Evolutionary conservation across 2,888 invertebrate species (phyloP), one percentile per base, ranked within the genome.

Genomic region (Drosophila kambysellisi): DNA sequence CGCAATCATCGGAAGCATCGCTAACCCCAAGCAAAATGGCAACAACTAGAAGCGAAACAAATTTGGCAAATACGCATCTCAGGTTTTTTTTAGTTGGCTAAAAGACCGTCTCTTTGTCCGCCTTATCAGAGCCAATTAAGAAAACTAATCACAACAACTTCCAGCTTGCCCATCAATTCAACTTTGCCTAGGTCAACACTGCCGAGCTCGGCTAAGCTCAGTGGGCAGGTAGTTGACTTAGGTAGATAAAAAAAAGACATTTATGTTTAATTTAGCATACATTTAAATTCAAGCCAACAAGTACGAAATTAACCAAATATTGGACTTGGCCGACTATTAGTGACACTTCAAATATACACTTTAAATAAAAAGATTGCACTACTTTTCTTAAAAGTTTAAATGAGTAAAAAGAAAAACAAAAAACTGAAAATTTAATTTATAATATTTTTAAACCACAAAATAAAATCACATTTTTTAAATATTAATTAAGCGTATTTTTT

Each of bases 181-280:
- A 37, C 79, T 57, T 41, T 41, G 30, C 20, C 12, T 15, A 3
- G 46, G 8, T 25, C 46, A 46, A 8, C 46, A 8, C 20, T 8
- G 20, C 53, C 52, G 50, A 39, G 15, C 73, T 56, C 39, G 35
- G 1, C 58, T 59, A 12, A 52, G 4, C 53, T 41, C 48, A 20
- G 41, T 61, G 56, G 70, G 67, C 66, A 80, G 86, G 74, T 73
- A 76, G 86, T 90, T 88, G 74, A 68, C 83, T 83, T 76, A 70
- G 83, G 78, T 90, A 79, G 71, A 15, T 68, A 74, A 76, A 76
- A 85, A 76, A 85, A 74, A 74, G 67, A 61, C 73, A 70, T 72
- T 73, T 87, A 83, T 83, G 74, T 78, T 70, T 76, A 89, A 86
- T 90, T 89, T 90, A 89, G 90, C 90, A 89, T 29, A 81, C 69